Conservation (phyloP, 2,113 vertebrate genomes). For the Redunca redunca region DNA sequence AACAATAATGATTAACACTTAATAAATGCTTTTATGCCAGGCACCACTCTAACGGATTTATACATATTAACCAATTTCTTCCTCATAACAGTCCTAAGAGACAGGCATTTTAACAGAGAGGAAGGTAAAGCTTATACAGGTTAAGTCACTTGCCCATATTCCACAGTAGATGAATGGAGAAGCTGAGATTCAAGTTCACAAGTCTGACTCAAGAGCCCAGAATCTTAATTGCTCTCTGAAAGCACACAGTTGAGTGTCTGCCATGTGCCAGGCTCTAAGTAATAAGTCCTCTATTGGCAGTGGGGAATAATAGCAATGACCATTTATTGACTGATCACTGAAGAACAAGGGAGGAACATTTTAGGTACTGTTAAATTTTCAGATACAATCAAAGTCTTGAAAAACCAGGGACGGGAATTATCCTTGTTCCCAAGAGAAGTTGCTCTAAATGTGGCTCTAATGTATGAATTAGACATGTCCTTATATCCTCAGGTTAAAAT, state of each 20-base stretch:
- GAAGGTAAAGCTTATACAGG: background rate
- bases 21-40: background rate
- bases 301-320: background rate
- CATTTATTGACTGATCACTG: background rate
- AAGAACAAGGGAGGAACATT: background rate
- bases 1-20: background rate
- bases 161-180: background rate
- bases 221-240: background rate
- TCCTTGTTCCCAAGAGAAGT: slow-evolving; percentile 4
- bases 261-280: background rate
- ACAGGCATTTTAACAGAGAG: background rate
- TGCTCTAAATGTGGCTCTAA: slow-evolving; percentile 5
- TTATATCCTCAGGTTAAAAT: slow-evolving; percentile 75
- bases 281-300: background rate
- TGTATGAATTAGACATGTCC: slow-evolving; percentile 56
- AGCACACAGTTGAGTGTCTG: background rate
- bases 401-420: background rate
- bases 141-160: background rate
- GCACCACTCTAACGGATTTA: background rate
- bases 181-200: background rate
- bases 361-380: background rate
- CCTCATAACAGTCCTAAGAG: background rate
- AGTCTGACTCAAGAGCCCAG: background rate
- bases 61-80: background rate
- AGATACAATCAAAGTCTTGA: background rate